These are phyloP conservation scores for Chiridota heheva DNA, from an alignment of 35 echinoderm and acorn worm genomes.

Conservation along the genomic window DNA sequence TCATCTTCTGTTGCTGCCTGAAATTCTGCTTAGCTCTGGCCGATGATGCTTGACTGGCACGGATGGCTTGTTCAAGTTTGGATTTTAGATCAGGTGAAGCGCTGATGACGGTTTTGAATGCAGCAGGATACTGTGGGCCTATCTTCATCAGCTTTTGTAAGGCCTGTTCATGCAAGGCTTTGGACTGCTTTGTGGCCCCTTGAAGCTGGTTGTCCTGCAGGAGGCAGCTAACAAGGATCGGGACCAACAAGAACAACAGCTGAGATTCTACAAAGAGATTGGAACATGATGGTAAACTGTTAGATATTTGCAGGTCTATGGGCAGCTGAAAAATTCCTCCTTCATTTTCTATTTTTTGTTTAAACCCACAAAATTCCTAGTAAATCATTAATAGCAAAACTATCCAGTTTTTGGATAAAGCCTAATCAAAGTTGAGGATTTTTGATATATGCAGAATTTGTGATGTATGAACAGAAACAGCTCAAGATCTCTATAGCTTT, in stretches of 20 bases:
- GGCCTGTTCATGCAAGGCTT: conserved; percentile 82
- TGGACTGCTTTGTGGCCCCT: conserved; percentile 52
- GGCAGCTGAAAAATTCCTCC: too few relatives aligned
- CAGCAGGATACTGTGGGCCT: conserved; percentile 72
- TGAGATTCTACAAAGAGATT: conserved; percentile 63
- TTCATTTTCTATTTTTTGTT: too few relatives aligned
- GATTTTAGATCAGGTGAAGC: conserved; percentile 81
- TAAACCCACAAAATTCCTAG: too few relatives aligned
- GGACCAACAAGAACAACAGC: conserved; percentile 75
- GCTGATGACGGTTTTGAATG: conserved; percentile 86
- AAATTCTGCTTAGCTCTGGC: conserved; percentile 35
- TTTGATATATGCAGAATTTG: too few relatives aligned
- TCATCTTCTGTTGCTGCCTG: conserved; percentile 23
- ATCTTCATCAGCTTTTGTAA: conserved; percentile 94
- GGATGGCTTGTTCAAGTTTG: conserved; percentile 84
- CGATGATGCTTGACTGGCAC: conserved; percentile 48
- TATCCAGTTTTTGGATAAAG: too few relatives aligned
- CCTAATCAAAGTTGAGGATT: too few relatives aligned
- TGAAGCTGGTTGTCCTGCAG: conserved; percentile 25
- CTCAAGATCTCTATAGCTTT: too few relatives aligned
- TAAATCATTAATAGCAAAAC: too few relatives aligned
- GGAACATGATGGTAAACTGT: background rate
- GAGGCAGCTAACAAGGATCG: conserved; percentile 77
- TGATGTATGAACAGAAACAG: too few relatives aligned
- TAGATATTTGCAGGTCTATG: background rate